Evolutionary conservation across 2,888 invertebrate species (phyloP).

Genomic region (Eutolmus rufibarbis): DNA sequence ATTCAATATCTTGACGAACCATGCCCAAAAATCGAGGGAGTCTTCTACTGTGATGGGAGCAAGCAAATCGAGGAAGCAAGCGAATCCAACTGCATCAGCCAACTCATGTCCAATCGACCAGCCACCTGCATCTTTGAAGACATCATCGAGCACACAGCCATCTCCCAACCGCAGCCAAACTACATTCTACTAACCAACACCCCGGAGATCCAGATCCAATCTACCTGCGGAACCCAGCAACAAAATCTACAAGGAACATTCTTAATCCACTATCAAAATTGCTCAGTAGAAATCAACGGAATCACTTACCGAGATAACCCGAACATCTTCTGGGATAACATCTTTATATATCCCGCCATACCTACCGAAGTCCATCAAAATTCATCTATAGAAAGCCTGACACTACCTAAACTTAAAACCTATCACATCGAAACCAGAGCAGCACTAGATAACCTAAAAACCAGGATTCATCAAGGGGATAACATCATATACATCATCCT

Average conservation of each 20-base stretch:
- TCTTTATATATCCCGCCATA: neutral
- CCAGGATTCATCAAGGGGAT: too few relatives aligned
- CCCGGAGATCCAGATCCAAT: neutral
- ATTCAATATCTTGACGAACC: slow-evolving; percentile 32
- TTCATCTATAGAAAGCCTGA: too few relatives aligned
- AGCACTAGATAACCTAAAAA: too few relatives aligned
- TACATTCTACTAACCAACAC: neutral
- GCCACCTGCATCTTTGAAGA: neutral
- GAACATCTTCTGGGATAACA: neutral
- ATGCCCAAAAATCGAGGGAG: slow-evolving; percentile 3
- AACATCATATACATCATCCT: too few relatives aligned
- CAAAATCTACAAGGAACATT: neutral
- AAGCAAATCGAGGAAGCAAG: neutral
- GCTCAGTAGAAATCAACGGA: neutral
- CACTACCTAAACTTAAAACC: too few relatives aligned
- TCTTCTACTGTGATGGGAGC: too few relatives aligned
- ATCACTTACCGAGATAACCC: neutral
- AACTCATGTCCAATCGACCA: neutral
- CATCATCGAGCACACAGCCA: neutral
- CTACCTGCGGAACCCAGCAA: neutral
- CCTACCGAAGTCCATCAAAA: too few relatives aligned
- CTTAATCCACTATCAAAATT: neutral
- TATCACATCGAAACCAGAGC: too few relatives aligned
- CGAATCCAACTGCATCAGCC: slow-evolving; percentile 9
- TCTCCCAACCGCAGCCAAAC: slow-evolving; percentile 17